phyloP scores from a whole-genome alignment of 2,797 vertebrate species.

The Lagocephalus sceleratus region DNA sequence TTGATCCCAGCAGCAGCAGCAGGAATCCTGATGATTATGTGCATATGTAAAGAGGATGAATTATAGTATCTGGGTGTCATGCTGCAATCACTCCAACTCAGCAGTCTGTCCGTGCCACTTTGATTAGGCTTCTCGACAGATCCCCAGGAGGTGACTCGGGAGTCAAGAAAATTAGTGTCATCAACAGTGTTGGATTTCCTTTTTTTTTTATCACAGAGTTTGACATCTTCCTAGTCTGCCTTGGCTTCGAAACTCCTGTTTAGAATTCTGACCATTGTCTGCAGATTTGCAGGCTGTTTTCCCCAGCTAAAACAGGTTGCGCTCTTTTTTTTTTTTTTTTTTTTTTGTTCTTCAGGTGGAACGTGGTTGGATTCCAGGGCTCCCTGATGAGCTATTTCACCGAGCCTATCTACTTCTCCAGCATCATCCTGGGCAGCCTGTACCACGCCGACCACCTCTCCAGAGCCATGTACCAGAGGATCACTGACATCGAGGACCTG shows the following conservation, averaged over 20 bases:
- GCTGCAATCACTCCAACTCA: conserved; percentile 25
- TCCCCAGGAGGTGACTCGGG: background rate
- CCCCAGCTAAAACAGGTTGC: background rate
- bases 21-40: conserved; percentile 19
- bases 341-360: conserved; percentile 80
- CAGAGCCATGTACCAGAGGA: conserved; percentile 91
- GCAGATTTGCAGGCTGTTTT: background rate
- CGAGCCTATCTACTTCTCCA: conserved; percentile 92
- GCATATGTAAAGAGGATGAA: conserved; percentile 27
- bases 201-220: background rate
- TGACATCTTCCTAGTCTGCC: background rate
- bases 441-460: conserved; percentile 95
- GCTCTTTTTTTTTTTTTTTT: too few species aligned
- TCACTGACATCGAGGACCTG: conserved; percentile 85
- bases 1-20: background rate
- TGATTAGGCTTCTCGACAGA: conserved; percentile 24
- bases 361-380: conserved; percentile 91
- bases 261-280: too few species aligned
- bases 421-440: conserved; percentile 93
- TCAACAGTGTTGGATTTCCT: conserved; percentile 1
- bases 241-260: background rate
- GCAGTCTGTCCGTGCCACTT: conserved; percentile 11
- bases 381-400: conserved; percentile 91
- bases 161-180: background rate
- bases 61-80: conserved; percentile 3